Evolutionary conservation across 2,888 invertebrate species (phyloP).

Genomic region (Margaritifera margaritifera): DNA sequence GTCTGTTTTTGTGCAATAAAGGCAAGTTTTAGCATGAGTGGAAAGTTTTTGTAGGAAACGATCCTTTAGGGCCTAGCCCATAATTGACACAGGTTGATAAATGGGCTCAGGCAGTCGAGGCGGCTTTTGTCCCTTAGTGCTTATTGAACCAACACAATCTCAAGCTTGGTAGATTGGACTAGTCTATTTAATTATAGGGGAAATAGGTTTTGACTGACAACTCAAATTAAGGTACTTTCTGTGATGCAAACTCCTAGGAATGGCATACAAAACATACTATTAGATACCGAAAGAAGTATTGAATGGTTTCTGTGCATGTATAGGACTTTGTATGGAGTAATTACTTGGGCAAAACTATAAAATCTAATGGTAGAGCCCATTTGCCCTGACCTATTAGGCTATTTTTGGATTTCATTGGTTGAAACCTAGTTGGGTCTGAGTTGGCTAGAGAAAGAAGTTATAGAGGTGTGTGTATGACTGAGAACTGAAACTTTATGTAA

Average conservation of each 20-base stretch:
- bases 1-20: too few relatives aligned
- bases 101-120: slow-evolving; percentile 47
- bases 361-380: slow-evolving; percentile 16
- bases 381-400: slow-evolving; percentile 11
- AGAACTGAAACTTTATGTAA: slow-evolving; percentile 21
- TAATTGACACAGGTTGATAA: slow-evolving; percentile 58
- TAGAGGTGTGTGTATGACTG: slow-evolving; percentile 32
- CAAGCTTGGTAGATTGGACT: slow-evolving; percentile 48
- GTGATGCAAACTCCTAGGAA: slow-evolving; percentile 6
- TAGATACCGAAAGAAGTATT: too few relatives aligned
- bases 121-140: slow-evolving; percentile 53
- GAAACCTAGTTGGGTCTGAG: slow-evolving; percentile 37
- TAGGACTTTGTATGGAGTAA: neutral
- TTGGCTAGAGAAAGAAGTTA: slow-evolving; percentile 35
- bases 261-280: too few relatives aligned
- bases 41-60: too few relatives aligned
- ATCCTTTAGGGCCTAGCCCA: slow-evolving; percentile 32
- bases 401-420: slow-evolving; percentile 38
- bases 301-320: too few relatives aligned
- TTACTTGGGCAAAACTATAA: neutral
- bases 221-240: slow-evolving; percentile 19
- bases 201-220: slow-evolving; percentile 22
- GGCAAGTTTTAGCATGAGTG: too few relatives aligned
- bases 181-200: slow-evolving; percentile 36
- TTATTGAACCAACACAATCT: slow-evolving; percentile 45